Conservation (phyloP, 2,113 vertebrate species). For the Hippopotamus amphibius region DNA sequence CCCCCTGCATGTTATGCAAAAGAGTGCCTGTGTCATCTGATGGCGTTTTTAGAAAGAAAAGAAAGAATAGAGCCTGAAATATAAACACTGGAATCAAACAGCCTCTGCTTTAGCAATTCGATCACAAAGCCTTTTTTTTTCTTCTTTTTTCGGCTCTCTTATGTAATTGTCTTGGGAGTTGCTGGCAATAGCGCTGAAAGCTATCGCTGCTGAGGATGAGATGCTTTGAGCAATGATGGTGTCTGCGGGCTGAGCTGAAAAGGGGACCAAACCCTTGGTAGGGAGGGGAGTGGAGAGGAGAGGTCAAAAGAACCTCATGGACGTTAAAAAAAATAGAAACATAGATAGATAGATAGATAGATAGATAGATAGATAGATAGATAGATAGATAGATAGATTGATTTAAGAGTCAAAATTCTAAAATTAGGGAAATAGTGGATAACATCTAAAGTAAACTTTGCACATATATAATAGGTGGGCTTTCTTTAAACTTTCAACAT, state of each 20-base stretch:
- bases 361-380: background rate
- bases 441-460: background rate
- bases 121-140: background rate
- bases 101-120: background rate
- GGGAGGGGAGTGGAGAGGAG: too few species aligned
- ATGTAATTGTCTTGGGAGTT: background rate
- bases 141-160: background rate
- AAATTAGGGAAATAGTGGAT: background rate
- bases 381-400: background rate
- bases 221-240: background rate
- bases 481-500: background rate
- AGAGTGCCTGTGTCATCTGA: background rate
- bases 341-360: background rate
- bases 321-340: background rate
- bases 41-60: background rate
- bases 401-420: background rate
- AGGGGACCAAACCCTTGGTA: background rate
- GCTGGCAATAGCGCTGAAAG: background rate
- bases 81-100: background rate
- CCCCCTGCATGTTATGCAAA: rapidly evolving
- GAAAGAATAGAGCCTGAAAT: background rate
- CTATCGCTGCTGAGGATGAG: background rate
- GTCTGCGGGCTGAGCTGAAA: background rate
- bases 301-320: background rate
- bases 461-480: background rate